These are phyloP conservation scores for Campoletis raptor DNA, from an alignment of 2,888 invertebrate species.

Conservation along the genomic window DNA sequence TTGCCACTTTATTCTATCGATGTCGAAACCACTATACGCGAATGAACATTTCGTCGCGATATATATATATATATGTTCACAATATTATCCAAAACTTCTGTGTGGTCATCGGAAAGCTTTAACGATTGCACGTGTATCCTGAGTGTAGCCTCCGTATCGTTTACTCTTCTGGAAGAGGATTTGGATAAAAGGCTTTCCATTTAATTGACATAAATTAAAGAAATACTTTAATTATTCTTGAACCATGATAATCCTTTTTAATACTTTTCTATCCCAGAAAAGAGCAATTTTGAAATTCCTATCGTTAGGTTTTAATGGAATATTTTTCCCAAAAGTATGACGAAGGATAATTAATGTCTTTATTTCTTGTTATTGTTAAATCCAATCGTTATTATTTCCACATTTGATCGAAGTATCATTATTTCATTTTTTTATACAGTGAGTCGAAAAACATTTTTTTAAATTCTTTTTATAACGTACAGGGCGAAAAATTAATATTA, in stretches of 20 bases:
- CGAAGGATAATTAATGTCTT: background rate
- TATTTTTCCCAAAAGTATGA: background rate
- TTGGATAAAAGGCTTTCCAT: slow-evolving; percentile 21
- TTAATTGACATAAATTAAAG: slow-evolving; percentile 22
- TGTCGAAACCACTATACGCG: slow-evolving; percentile 54
- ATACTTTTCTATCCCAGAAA: background rate
- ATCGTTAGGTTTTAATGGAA: background rate
- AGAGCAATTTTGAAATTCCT: too few species aligned
- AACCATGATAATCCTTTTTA: slow-evolving; percentile 9
- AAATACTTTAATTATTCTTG: background rate
- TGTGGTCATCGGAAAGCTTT: slow-evolving; percentile 39
- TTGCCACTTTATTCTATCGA: slow-evolving; percentile 33
- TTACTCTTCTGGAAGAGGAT: slow-evolving; percentile 31
- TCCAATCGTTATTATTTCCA: too few species aligned
- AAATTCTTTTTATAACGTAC: too few species aligned
- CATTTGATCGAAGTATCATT: background rate
- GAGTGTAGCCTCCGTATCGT: slow-evolving; percentile 20
- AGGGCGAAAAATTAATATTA: too few species aligned
- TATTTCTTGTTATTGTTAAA: too few species aligned
- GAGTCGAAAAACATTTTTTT: too few species aligned
- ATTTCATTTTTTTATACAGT: background rate
- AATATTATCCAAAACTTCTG: slow-evolving; percentile 21
- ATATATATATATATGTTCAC: background rate
- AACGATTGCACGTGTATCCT: slow-evolving; percentile 11
- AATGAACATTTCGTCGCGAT: slow-evolving; percentile 47